Evolutionary conservation across 2,888 invertebrate species (phyloP).

Genomic region (Tiliacea aurago): DNA sequence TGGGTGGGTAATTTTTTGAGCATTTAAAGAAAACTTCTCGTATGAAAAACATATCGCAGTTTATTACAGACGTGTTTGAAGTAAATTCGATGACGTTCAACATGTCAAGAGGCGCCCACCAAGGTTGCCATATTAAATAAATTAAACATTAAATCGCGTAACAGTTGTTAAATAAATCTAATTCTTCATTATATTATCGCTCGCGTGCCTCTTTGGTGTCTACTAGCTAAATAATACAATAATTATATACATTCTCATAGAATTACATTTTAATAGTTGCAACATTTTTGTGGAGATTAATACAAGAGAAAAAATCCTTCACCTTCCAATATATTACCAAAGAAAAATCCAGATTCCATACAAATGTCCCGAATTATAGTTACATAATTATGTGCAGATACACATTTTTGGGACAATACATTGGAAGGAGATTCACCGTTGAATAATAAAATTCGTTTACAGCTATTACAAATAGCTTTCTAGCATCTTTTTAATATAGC

Average conservation of each 20-base stretch:
- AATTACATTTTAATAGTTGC: slow-evolving; percentile 70
- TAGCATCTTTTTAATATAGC: slow-evolving; percentile 12
- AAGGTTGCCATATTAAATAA: slow-evolving; percentile 80
- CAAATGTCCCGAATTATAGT: slow-evolving; percentile 5
- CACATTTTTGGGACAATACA: slow-evolving; percentile 22
- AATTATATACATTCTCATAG: slow-evolving; percentile 71
- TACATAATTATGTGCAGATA: slow-evolving; percentile 20
- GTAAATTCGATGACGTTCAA: slow-evolving; percentile 81
- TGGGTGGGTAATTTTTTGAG: not conserved
- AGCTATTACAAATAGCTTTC: slow-evolving; percentile 24
- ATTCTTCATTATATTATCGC: slow-evolving; percentile 75
- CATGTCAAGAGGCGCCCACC: slow-evolving; percentile 67
- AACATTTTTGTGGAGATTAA: slow-evolving; percentile 63
- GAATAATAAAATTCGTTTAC: not conserved
- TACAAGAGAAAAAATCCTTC: slow-evolving; percentile 32
- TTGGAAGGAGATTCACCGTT: slow-evolving; percentile 29
- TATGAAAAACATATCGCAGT: slow-evolving; percentile 81
- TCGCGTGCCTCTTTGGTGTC: slow-evolving; percentile 89
- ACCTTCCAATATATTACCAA: slow-evolving; percentile 32
- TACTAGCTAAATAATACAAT: slow-evolving; percentile 86
- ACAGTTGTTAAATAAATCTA: slow-evolving; percentile 87
- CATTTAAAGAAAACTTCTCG: slow-evolving; percentile 67
- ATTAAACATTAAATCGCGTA: slow-evolving; percentile 88
- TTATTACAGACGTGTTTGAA: slow-evolving; percentile 81
- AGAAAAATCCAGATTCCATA: slow-evolving; percentile 8